phyloP scores from a whole-genome alignment of 2,797 vertebrate species.

The Australoheros facetus region DNA sequence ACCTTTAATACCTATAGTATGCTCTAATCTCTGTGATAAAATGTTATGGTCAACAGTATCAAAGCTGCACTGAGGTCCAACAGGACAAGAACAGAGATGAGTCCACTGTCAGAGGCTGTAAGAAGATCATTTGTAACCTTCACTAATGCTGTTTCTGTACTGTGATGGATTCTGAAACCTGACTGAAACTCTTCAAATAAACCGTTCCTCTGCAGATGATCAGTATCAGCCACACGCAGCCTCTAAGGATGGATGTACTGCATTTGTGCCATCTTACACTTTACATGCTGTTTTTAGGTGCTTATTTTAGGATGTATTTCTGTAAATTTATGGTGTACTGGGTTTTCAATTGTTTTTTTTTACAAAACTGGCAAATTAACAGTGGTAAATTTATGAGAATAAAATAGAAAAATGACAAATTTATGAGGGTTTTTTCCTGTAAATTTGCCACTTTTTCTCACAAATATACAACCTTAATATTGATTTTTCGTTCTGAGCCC shows the following conservation, averaged over 20 bases:
- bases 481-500: not conserved
- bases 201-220: too few species aligned
- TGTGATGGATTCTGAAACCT: too few species aligned
- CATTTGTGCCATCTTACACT: not conserved
- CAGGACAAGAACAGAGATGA: too few species aligned
- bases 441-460: not conserved
- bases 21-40: too few species aligned
- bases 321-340: not conserved
- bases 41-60: too few species aligned
- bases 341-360: too few species aligned
- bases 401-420: not conserved
- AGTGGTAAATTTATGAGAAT: not conserved
- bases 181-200: too few species aligned
- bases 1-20: too few species aligned
- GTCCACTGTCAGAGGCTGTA: too few species aligned
- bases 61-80: too few species aligned
- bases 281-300: not conserved
- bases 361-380: not conserved
- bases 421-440: not conserved
- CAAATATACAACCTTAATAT: not conserved
- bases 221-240: not conserved
- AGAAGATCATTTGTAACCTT: too few species aligned
- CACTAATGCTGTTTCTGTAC: too few species aligned
- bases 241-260: not conserved
- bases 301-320: not conserved